Conservation (phyloP, 2,888 invertebrate species). For the Cetonia aurata region DNA sequence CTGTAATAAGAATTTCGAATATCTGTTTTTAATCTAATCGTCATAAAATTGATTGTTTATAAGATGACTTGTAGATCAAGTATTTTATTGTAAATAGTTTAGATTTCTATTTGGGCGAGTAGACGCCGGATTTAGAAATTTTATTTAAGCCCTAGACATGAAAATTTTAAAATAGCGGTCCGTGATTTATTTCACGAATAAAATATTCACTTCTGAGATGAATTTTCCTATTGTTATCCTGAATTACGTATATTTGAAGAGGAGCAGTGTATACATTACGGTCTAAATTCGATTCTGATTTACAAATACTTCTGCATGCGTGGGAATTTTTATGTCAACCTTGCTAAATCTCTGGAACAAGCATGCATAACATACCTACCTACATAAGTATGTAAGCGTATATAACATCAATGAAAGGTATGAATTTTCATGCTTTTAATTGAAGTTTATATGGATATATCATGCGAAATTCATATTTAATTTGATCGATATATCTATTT, state of each 20-base stretch:
- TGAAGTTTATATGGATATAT: background rate
- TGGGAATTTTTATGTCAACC: slow-evolving; percentile 34
- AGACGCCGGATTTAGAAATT: no score
- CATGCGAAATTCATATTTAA: no score
- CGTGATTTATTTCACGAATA: slow-evolving; percentile 1
- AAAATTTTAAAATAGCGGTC: slow-evolving; percentile 9
- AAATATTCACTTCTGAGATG: slow-evolving; percentile 5
- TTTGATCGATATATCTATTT: no score
- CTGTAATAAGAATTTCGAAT: no score
- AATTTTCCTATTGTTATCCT: background rate
- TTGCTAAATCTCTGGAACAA: slow-evolving; percentile 23
- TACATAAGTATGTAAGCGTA: no score
- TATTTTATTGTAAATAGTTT: no score
- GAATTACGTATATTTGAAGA: background rate
- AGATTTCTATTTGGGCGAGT: no score
- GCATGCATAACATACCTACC: background rate
- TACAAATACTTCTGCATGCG: slow-evolving; percentile 35
- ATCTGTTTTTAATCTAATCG: no score
- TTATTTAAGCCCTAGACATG: no score
- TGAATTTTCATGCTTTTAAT: background rate
- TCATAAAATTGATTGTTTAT: no score
- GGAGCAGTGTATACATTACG: slow-evolving; percentile 24
- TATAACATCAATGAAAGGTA: no score
- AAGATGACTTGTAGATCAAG: no score
- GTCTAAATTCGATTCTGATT: slow-evolving; percentile 31